Base-by-base conservation (phyloP, 2,797 vertebrate species). In the Clarias laeviceps region DNA sequence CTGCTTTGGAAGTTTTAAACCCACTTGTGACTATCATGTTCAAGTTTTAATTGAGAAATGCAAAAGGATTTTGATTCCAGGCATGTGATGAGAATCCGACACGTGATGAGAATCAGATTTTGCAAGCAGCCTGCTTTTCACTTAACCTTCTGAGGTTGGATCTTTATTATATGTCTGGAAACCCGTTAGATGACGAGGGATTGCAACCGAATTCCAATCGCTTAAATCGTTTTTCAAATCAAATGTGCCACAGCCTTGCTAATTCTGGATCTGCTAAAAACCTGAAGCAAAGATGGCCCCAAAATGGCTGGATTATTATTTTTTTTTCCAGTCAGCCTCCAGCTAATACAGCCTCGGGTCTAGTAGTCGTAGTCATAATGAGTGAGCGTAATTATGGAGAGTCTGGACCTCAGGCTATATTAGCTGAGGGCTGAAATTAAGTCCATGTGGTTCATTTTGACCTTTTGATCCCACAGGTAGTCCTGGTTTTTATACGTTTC, bases 401-500 rank as follows among this genome's bases (percentile, higher is more conserved):
- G 65, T 82, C 37, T 32, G 64, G 82, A 76, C 82, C 40, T 32
- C 9, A 24, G 70, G 70, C 59, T 64, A 2, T 56, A 82, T 82
- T 69, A 82, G 54, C 69, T 74, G 9, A 40, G 45, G 37, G 56
- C n/a, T 62, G 12, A 76, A 74, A 83, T 74, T 29, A 76, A 27
- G 40, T 11, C 70, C 79, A 82, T 82, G 27, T 81, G 66, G 68
- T 73, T 57, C 4, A 74, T 5, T 24, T 66, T 82, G 84, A 85
- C 79, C 84, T 22, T 70, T 59, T 70, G 50, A 85, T 72, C 68
- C 56, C 57, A 32, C 83, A 84, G 83, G 83, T 84, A 78, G 83
- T 56, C 61, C 61, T 40, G 2, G 50, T 34, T 73, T 80, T 84
- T 84, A 79, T 34, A 27, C 1, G 12, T 79, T 79, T 68, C 83